These are phyloP conservation scores for Dasyurus viverrinus DNA, from an alignment of 2,113 vertebrate genomes.

Conservation along the genomic window DNA sequence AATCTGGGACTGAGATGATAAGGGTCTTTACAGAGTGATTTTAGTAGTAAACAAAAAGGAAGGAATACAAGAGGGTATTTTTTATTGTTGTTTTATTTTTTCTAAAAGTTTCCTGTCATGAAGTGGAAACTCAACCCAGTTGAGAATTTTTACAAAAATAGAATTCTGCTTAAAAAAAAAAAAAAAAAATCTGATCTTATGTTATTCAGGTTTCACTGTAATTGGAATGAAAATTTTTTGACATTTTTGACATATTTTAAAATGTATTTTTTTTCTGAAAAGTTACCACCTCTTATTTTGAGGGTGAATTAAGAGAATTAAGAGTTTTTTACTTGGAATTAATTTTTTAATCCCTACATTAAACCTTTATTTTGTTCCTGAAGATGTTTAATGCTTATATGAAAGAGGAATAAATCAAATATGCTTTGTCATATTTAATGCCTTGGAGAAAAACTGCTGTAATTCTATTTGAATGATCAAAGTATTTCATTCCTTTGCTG, in stretches of 20 bases:
- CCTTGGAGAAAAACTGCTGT: slow-evolving; percentile 80
- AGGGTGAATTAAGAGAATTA: slow-evolving; percentile 74
- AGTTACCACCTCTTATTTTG: slow-evolving; percentile 46
- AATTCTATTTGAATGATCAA: slow-evolving; percentile 82
- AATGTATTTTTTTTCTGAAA: neutral
- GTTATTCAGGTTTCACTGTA: neutral
- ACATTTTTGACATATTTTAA: slow-evolving; percentile 24
- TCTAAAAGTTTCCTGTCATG: neutral
- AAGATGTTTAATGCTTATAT: slow-evolving; percentile 79
- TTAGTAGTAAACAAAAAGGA: neutral
- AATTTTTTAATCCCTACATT: slow-evolving; percentile 71
- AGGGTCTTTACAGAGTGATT: neutral
- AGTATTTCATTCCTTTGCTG: slow-evolving; percentile 80
- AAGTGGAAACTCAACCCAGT: neutral
- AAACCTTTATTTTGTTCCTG: slow-evolving; percentile 73
- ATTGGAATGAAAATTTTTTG: slow-evolving; percentile 3
- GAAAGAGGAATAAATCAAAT: slow-evolving; percentile 81
- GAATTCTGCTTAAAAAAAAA: neutral
- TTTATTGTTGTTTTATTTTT: neutral
- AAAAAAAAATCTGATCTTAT: neutral
- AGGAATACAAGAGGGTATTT: neutral
- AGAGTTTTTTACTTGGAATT: slow-evolving; percentile 75
- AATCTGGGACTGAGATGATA: neutral
- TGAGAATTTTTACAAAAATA: neutral
- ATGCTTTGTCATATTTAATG: slow-evolving; percentile 82